Percentiles rank a stretch among this genome's conserved stretches.
These are phyloP conservation scores for Nymphalis polychloros DNA, from an alignment of 2,888 invertebrate genomes.

Conservation along the genomic window DNA sequence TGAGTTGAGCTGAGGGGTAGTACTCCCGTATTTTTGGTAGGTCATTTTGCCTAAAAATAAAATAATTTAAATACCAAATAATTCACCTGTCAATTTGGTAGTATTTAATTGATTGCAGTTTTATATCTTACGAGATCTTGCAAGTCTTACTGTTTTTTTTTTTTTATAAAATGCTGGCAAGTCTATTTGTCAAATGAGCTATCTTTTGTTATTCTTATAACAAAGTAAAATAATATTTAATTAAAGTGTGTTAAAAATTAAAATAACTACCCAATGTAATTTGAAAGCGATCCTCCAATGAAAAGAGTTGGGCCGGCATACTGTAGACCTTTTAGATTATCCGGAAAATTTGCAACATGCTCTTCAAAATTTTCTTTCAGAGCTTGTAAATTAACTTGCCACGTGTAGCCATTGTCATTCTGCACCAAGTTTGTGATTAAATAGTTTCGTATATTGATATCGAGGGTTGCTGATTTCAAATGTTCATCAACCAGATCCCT, in stretches of 20 bases:
- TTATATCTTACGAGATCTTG: no score
- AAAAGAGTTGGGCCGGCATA: conserved; percentile 89
- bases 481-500: not conserved
- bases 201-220: no score
- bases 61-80: no score
- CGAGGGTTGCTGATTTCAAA: conserved; percentile 68
- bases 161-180: no score
- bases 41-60: no score
- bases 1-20: no score
- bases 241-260: not conserved
- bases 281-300: conserved; percentile 90
- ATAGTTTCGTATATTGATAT: conserved; percentile 86
- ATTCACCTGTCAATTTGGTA: no score
- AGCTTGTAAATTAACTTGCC: conserved; percentile 91
- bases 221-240: no score
- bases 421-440: conserved; percentile 84
- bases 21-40: no score
- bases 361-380: conserved; percentile 84
- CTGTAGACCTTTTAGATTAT: conserved; percentile 68
- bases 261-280: conserved; percentile 86
- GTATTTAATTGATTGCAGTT: no score
- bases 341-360: conserved; percentile 85
- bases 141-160: no score
- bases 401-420: conserved; percentile 84
- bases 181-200: no score